Base-by-base conservation (phyloP, 2,888 invertebrate genomes). In the Osmoderma eremita region DNA sequence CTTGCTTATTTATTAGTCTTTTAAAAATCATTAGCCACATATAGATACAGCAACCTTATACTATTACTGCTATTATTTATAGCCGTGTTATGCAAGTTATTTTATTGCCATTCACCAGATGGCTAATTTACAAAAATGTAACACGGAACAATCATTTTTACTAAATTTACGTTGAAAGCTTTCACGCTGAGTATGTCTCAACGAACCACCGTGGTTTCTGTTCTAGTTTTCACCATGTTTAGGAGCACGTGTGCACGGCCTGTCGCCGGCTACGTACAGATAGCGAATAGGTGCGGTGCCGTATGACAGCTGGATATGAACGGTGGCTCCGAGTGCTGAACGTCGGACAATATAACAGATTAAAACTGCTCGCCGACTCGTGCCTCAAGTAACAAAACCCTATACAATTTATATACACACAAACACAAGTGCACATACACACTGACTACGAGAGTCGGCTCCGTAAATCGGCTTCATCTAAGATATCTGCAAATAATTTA, bases 221-320 rank as follows among this genome's bases (percentile, higher is more conserved):
- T 63, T 68, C 67, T 69, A 64, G 71, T 70, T 72, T 69, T 70
- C 65, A 53, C 67, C 51, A 63, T 65, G 64, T 71, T 72, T 72
- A 71, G 66, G 66, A 69, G 70, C 71, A 72, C 72, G 72, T 72
- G 71, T 69, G 61, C 38, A 22, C 42, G 49, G 58, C 64, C 67
- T 63, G 69, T 62, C 48, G 58, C 45, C 39, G 38, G 48, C 58
- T 15, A 24, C 20, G 39, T 6, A 15, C 38, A 49, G 45, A 61
- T 24, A 48, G 42, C 15, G 30, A 24, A 45, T 61, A 45, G 58
- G 30, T 61, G 45, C 58, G 58, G 58, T 18, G 36, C 45, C 8
- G 48, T 36, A 24, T 45, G 58, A 30, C 58, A 12, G 58, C 45
- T 30, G 15, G 42, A 30, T 30, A 61, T 45, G 48, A 61, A 61